Evolutionary conservation across 2,888 invertebrate species (phyloP), one percentile per base, ranked within the genome.

Genomic region (Eupithecia pulchellata): DNA sequence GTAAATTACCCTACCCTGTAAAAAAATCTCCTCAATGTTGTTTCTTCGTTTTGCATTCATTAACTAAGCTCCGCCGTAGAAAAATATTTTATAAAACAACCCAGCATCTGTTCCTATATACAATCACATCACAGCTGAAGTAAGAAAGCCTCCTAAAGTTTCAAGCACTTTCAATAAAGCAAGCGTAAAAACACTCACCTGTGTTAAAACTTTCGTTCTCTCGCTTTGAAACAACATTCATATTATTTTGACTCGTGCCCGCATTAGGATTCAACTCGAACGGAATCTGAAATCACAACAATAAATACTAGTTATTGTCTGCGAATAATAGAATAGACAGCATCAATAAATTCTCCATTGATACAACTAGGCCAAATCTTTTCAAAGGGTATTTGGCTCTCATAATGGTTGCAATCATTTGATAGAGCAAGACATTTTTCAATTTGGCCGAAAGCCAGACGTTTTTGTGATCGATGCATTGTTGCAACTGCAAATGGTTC

Each of bases 361-460:
- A 81, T 81, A 84, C 81, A 91, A 85, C 86, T 90, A 83, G 92
- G 93, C 90, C 91, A 88, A 77, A 85, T 83, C 84, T 86, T 87
- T 87, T 88, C 79, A 84, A 89, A 88, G 86, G 79, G 82, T 76
- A 82, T 83, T 77, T 61, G 25, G 81, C 82, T 85, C 81, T 82
- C 80, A 88, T 87, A 88, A 86, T 86, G 77, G 86, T 83, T 84
- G 86, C 87, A 88, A 82, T 82, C 84, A 80, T 82, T 82, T 82
- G 82, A 83, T 86, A 83, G 82, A 86, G 79, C 85, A 86, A 89
- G 85, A 88, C 82, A 86, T 86, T 87, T 90, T 88, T 91, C 85
- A 90, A 91, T 91, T 91, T 91, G 90, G 89, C 84, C 69, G 74
- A 72, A 73, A 68, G 86, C 90, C 89, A 90, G 86, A 86, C 83